Base-by-base conservation (phyloP, 2,113 vertebrate species). In the Propithecus coquereli region DNA sequence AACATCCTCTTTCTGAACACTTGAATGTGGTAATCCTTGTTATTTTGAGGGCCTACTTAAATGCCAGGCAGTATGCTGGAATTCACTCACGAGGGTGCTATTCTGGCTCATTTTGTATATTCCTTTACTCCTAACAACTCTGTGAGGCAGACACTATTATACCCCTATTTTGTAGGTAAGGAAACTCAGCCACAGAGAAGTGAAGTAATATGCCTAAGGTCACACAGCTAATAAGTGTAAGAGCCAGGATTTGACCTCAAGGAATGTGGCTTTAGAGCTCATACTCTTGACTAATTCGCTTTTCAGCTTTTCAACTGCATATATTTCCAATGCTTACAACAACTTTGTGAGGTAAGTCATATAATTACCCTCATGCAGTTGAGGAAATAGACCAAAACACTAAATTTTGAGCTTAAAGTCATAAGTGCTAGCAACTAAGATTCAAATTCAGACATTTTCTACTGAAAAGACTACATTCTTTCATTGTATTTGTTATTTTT, bases 251-350 rank as follows among this genome's bases (percentile, higher is more conserved):
- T 40, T 1, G 0, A 0, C 7, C 30, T 76, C 4, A 30, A 76
- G 45, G 52, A 70, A 12, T 1, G 11, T 30, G 14, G 22, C 92
- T 34, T 52, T 40, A 43, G 66, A 70, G 52, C 13, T 6, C 13
- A 2, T 37, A 11, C 3, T 23, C 27, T 40, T 6, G 16, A 5
- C 34, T 52, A 1, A 73, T 5, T 63, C 30, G 34, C 65, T 71
- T 0, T 34, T 1, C 10, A 6, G 8, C 63, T 70, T 57, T 27
- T 57, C 50, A 22, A 0, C 16, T 7, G 0, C 27, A 0, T 50
- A 14, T 30, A 11, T 81, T n/a, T 6, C 47, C 59, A 13, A 3
- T 32, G 18, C n/a, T 25, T 30, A 17, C 0, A 2, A 1, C 37
- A 43, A 13, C 57, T 59, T 34, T 2, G 52, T 20, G 90, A 76